Evolutionary conservation across 2,888 invertebrate genomes (phyloP), one percentile per base, ranked within the genome.

Genomic region (Caenorhabditis parvicauda): DNA sequence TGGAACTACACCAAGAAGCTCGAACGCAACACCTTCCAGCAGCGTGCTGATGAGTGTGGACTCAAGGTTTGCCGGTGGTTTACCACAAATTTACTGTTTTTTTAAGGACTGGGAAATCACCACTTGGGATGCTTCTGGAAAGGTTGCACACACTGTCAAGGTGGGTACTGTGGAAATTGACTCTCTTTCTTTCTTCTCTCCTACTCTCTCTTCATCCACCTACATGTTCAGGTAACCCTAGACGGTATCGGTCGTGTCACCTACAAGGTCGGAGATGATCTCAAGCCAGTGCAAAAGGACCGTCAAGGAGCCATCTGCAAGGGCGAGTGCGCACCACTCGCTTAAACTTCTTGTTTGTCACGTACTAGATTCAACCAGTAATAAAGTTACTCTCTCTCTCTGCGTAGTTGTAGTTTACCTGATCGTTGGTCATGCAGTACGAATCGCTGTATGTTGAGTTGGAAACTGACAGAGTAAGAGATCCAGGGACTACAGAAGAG

Each of bases 251-350:
- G 76, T 17, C 59, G 76, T 41, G 76, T 76, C 45, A 64, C 69
- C 22, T 76, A 76, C 53, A 58, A 69, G 46, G 76, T 79, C 44
- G 73, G 72, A 46, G 79, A 79, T 54, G 74, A 75, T 54, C 62
- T 79, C 47, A 64, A 67, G 53, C 72, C 76, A 35, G 71, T 62
- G 21, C 67, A 66, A 55, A 69, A 70, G 52, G 77, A 79, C 45
- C 67, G 79, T 25, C 79, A 79, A 54, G 79, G 79, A 46, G 79
- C 79, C 29, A 75, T 74, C 48, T 79, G 79, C 68, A 76, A 69
- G 59, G 77, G 76, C 46, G 74, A 77, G 32, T 79, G 77, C 44
- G 79, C 78, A 39, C 71, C 75, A 22, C 61, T 77, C 22, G n/a
- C n/a, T n/a, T n/a, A n/a, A n/a, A n/a, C n/a, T n/a, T n/a, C n/a